Conservation (phyloP, 2,888 invertebrate genomes). For the Polydrusus tereticollis region DNA sequence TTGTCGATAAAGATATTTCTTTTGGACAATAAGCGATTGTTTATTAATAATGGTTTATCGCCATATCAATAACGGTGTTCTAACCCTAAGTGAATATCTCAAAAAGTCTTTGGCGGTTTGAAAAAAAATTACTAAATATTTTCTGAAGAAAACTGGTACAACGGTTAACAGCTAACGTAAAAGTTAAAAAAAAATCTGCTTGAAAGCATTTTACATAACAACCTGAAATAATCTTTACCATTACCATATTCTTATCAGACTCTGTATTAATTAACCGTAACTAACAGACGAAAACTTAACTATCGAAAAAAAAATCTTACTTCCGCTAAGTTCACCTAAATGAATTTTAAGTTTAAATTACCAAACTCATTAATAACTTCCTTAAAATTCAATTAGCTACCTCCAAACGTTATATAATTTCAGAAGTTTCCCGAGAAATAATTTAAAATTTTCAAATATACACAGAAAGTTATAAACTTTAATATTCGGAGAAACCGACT, state of each 20-base stretch:
- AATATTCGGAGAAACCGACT: slow-evolving; percentile 45
- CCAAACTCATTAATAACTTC: slow-evolving; percentile 61
- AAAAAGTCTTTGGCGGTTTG: too few species aligned
- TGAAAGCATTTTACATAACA: too few species aligned
- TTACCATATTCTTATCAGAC: background rate
- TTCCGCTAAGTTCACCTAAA: slow-evolving; percentile 49
- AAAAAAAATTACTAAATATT: too few species aligned
- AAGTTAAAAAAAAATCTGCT: too few species aligned
- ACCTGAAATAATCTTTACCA: background rate
- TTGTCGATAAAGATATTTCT: too few species aligned
- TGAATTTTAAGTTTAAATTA: slow-evolving; percentile 51
- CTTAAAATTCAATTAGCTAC: slow-evolving; percentile 61
- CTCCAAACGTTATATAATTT: slow-evolving; percentile 60
- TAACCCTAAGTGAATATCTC: too few species aligned
- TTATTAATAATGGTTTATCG: too few species aligned
- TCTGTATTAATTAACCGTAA: background rate
- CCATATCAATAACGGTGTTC: too few species aligned
- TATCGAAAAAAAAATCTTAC: background rate
- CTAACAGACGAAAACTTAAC: background rate
- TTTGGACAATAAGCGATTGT: too few species aligned
- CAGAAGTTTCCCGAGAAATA: slow-evolving; percentile 55
- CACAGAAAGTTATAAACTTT: slow-evolving; percentile 41
- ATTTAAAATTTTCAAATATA: slow-evolving; percentile 52
- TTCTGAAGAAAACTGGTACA: too few species aligned
- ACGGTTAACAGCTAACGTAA: too few species aligned